Conservation (phyloP, 2,888 invertebrate species). For the Brachyptera risi region DNA sequence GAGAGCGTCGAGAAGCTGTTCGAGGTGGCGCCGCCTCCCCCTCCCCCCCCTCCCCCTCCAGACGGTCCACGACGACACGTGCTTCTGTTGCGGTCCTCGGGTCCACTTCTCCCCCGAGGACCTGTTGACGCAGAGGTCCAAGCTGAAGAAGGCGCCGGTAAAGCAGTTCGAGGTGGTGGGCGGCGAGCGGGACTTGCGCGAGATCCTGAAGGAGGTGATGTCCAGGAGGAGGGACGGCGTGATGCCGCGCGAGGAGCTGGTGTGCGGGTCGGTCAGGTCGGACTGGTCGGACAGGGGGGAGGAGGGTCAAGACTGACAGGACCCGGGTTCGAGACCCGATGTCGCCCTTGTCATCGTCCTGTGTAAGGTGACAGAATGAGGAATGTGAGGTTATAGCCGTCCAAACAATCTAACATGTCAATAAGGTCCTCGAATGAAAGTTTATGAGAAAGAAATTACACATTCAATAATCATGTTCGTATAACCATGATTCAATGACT, state of each 20-base stretch:
- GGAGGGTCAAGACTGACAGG: background rate
- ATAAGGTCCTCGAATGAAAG: no score
- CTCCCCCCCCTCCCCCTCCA: background rate
- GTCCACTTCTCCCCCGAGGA: conserved; percentile 23
- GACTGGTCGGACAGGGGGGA: conserved; percentile 25
- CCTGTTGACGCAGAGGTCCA: conserved; percentile 23
- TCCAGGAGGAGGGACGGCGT: conserved; percentile 18
- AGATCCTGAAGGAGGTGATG: conserved; percentile 25
- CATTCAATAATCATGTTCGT: no score
- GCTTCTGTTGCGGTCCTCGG: conserved; percentile 14
- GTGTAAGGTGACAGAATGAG: no score
- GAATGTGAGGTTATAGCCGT: no score
- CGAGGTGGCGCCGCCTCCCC: background rate
- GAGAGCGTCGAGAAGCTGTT: background rate
- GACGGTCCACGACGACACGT: conserved; percentile 7
- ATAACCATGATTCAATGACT: no score
- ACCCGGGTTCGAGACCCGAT: no score
- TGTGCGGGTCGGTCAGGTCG: conserved; percentile 22
- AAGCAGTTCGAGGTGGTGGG: background rate
- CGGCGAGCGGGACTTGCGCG: conserved; percentile 13
- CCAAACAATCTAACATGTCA: no score
- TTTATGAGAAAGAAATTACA: no score
- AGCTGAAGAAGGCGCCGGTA: conserved; percentile 21
- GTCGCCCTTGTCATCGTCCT: no score
- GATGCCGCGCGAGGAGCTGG: conserved; percentile 20